phyloP scores from a whole-genome alignment of 2,797 vertebrate genomes.

The Hydrocynus forskahlii region DNA sequence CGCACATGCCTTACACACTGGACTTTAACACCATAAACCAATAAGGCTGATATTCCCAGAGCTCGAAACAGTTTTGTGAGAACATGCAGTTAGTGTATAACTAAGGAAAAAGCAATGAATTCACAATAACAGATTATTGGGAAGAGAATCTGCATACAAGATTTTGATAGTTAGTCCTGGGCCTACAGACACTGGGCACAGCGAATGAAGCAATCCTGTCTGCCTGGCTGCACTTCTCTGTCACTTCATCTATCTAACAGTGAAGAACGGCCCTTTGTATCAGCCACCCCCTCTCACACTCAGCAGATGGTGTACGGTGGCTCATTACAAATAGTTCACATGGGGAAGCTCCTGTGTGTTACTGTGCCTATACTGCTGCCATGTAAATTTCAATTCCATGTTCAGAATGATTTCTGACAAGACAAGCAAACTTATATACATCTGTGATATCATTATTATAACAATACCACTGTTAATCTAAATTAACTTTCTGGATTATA shows the following conservation, averaged over 20 bases:
- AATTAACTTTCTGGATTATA: too few species aligned
- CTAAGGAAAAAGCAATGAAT: not conserved
- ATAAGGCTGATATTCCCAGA: slow-evolving; percentile 25
- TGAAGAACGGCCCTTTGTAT: slow-evolving; percentile 65
- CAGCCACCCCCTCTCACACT: slow-evolving; percentile 49
- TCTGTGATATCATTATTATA: too few species aligned
- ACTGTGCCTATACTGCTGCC: not conserved
- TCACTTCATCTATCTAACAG: slow-evolving; percentile 54
- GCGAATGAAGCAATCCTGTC: slow-evolving; percentile 67
- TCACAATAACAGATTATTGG: not conserved
- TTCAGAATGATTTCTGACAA: not conserved
- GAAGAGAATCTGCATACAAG: not conserved
- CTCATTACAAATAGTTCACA: slow-evolving; percentile 33
- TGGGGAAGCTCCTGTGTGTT: not conserved
- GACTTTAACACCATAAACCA: slow-evolving; percentile 75
- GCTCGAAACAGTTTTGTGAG: slow-evolving; percentile 54
- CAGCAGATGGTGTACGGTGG: slow-evolving; percentile 55
- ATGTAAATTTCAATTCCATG: not conserved
- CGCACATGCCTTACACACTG: slow-evolving; percentile 32
- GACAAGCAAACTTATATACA: not conserved
- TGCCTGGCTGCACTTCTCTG: slow-evolving; percentile 64
- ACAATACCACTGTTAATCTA: too few species aligned
- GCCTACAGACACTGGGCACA: not conserved
- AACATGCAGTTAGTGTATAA: not conserved
- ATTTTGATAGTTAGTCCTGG: not conserved